These are phyloP conservation scores for Anolis sagrei DNA, from an alignment of 2,113 vertebrate genomes.

Conservation along the genomic window DNA sequence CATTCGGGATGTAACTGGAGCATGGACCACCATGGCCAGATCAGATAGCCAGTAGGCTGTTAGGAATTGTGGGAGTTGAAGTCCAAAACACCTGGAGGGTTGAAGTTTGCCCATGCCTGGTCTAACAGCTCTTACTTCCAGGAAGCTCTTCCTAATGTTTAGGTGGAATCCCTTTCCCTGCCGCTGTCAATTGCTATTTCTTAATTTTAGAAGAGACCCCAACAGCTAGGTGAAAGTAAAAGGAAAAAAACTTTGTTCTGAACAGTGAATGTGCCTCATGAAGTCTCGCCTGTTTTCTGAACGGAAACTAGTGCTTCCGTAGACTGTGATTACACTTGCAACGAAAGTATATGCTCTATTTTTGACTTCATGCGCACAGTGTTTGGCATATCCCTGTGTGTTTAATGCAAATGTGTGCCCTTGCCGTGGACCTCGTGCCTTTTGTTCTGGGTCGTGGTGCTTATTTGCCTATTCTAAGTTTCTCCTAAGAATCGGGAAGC, in stretches of 20 bases:
- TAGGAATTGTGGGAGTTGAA: too few species aligned
- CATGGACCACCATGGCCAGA: too few species aligned
- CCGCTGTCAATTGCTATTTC: background rate
- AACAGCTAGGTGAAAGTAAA: background rate
- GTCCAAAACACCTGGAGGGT: too few species aligned
- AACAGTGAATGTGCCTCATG: background rate
- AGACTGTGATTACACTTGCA: background rate
- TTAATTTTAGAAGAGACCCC: background rate
- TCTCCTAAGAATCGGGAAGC: background rate
- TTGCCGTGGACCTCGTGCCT: background rate
- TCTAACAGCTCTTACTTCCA: too few species aligned
- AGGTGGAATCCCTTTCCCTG: too few species aligned
- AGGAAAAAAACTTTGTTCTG: background rate
- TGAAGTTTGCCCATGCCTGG: too few species aligned
- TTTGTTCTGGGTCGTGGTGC: background rate
- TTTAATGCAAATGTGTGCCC: background rate
- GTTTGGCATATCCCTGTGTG: background rate
- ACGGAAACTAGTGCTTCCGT: background rate
- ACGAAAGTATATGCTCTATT: conserved; percentile 2
- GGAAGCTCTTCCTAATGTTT: too few species aligned
- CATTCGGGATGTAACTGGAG: too few species aligned
- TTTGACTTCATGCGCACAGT: background rate
- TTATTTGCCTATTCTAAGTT: background rate
- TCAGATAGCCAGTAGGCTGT: too few species aligned
- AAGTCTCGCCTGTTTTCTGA: background rate